Base-by-base conservation (phyloP, 2,113 vertebrate genomes). In the Isichthys henryi region DNA sequence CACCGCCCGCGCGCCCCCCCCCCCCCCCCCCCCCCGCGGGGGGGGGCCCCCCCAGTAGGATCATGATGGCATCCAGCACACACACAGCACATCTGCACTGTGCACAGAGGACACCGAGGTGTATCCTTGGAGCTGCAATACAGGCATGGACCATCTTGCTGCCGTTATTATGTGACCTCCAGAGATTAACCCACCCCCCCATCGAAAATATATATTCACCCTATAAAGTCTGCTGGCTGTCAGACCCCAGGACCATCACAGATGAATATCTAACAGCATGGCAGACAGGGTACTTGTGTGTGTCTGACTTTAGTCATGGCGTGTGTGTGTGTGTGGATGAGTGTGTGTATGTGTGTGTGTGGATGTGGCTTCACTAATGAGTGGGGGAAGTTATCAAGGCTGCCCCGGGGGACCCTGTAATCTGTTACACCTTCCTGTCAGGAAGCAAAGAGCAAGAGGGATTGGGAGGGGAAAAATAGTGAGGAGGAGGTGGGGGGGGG, bases 351-450 rank as follows among this genome's bases (percentile, higher is more conserved):
- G 49, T 27, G 88, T 84, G 31, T 89, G 23, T n/a, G 45, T 15
- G 48, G 3, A 27, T 56, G 88, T 49, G 43, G 7, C 4, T 56
- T 45, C 48, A 48, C 8, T 27, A 58, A 13, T 89, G 90, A 91
- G 88, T 86, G 0, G 88, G 89, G 90, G 91, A 94, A 93, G 91
- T 93, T 94, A 94, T 92, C 91, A 93, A 90, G 94, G 91, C 92
- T 88, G 86, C 92, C 93, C 89, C 58, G 83, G 90, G 92, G 91
- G 92, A 93, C 89, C 74, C 90, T 58, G 90, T 92, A 92, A 93
- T 93, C 91, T 93, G 91, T 93, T 92, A 92, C 88, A 93, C 90
- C 91, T 91, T 91, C 89, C 92, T 92, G 92, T 86, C 90, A 91
- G 91, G 92, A 92, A 92, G 88, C 77, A 80, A 86, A 92, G 74